Conservation (phyloP, 2,888 invertebrate species). For the Heteropelma amictum region DNA sequence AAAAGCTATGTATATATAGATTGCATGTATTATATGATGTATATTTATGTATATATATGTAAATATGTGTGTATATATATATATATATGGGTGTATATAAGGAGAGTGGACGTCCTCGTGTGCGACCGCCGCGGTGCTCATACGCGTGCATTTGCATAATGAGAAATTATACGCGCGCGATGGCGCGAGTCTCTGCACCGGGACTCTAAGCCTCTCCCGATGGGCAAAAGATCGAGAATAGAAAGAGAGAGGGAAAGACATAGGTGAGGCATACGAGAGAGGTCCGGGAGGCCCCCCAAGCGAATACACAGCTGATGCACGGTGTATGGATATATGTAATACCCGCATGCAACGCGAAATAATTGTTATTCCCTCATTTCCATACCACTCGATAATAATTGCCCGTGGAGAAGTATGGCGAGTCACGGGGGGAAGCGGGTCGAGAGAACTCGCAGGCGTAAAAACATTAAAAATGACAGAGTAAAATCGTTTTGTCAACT, state of each 20-base stretch:
- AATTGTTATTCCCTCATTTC: slow-evolving; percentile 62
- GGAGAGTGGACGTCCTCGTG: slow-evolving; percentile 41
- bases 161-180: slow-evolving; percentile 67
- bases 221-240: not conserved
- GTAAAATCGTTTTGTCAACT: not conserved
- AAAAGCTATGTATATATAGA: too few species aligned
- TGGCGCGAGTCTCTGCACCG: slow-evolving; percentile 52
- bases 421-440: too few species aligned
- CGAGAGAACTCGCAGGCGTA: too few species aligned
- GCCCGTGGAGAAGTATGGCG: not conserved
- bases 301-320: slow-evolving; percentile 9
- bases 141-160: slow-evolving; percentile 65
- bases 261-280: slow-evolving; percentile 18
- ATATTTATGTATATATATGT: too few species aligned
- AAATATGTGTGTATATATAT: too few species aligned
- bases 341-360: slow-evolving; percentile 42
- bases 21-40: too few species aligned
- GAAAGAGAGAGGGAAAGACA: not conserved
- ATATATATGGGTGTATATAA: not conserved
- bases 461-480: slow-evolving; percentile 11
- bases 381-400: slow-evolving; percentile 51
- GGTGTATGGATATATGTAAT: too few species aligned
- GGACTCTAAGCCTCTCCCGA: slow-evolving; percentile 7
- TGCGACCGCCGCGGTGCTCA: slow-evolving; percentile 50
- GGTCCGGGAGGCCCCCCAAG: slow-evolving; percentile 11